Base-by-base conservation (phyloP, 2,888 invertebrate species). In the Nipponacmea schrenckii region DNA sequence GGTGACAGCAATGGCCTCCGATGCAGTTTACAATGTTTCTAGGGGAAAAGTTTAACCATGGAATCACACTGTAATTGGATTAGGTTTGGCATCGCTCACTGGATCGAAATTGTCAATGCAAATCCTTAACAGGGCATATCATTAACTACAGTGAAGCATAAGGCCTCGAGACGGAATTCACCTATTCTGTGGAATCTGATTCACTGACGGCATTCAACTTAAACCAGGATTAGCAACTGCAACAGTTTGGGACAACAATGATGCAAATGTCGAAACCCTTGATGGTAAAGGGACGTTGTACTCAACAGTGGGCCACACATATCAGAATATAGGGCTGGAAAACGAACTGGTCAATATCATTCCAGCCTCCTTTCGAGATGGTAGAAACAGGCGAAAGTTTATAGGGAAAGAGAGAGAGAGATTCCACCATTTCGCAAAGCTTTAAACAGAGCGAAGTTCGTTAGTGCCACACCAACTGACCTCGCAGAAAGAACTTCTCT, bases 161-260 rank as follows among this genome's bases (percentile, higher is more conserved):
- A n/a, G n/a, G n/a, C n/a, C n/a, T n/a, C n/a, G n/a, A 72, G 56
- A 74, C 71, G 15, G 71, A 73, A 63, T 71, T 70, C 31, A 65
- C 70, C 24, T 70, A 65, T 66, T 71, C 67, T 12, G 67, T 67
- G 17, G 56, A 56, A 31, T 50, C 67, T 17, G 67, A 71, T 26
- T 20, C 50, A 10, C 15, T 14, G 71, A 67, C 39, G 71, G 71
- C 7, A 56, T 71, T 7, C 24, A 26, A 10, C 62, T 71, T 3
- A 10, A 44, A 0, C 67, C 67, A 0, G 26, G n/a, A n/a, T n/a
- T n/a, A n/a, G n/a, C n/a, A n/a, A n/a, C n/a, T n/a, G n/a, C n/a
- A n/a, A n/a, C n/a, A n/a, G 71, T 62, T 31, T 71, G 62, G 71
- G 66, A 71, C 62, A 71, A 71, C 46, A 62, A 71, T 62, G 71